phyloP scores from a whole-genome alignment of 2,888 invertebrate species.

The Rapana venosa region DNA sequence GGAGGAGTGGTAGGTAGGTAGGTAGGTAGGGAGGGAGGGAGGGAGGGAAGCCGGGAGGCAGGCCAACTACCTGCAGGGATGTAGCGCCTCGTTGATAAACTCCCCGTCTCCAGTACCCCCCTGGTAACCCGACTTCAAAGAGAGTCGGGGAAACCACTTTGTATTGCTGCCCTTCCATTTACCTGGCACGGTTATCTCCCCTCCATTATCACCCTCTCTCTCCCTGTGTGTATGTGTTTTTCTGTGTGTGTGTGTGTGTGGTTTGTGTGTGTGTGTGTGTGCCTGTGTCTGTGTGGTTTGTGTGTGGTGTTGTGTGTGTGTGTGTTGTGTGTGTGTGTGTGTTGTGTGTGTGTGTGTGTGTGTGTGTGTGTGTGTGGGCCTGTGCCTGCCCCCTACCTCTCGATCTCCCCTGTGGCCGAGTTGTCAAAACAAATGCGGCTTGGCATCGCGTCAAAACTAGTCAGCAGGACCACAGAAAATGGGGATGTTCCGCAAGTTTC shows the following conservation, averaged over 20 bases:
- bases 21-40: neutral
- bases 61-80: slow-evolving; percentile 12
- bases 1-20: neutral
- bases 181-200: slow-evolving; percentile 20
- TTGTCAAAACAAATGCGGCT: slow-evolving; percentile 20
- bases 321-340: too few relatives aligned
- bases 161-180: slow-evolving; percentile 15
- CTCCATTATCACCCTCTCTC: neutral
- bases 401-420: neutral
- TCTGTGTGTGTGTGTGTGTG: too few relatives aligned
- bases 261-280: too few relatives aligned
- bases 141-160: slow-evolving; percentile 29
- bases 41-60: neutral
- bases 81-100: slow-evolving; percentile 16
- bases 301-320: too few relatives aligned
- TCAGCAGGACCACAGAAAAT: neutral
- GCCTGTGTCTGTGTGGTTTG: too few relatives aligned
- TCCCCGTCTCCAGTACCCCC: neutral
- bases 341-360: too few relatives aligned
- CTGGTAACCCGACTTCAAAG: slow-evolving; percentile 28
- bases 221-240: neutral
- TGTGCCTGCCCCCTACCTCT: neutral
- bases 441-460: neutral
- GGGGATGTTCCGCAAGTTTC: neutral
- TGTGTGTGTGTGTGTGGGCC: too few relatives aligned